Conservation (phyloP, 2,113 vertebrate species). For the Brienomyrus longianalis region DNA sequence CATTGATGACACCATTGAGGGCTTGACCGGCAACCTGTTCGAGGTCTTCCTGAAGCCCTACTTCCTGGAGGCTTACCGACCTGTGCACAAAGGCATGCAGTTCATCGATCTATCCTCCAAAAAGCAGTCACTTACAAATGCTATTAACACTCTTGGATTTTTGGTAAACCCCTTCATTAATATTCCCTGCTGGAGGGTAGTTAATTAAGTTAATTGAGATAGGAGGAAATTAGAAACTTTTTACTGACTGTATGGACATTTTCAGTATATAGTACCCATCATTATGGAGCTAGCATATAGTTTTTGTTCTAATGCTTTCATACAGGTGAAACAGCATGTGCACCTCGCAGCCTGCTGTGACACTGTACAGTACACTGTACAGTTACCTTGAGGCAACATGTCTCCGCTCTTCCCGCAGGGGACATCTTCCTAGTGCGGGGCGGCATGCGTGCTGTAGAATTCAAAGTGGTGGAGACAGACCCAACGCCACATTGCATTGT, state of each 20-base stretch:
- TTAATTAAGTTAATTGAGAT: neutral
- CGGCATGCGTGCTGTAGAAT: slow-evolving; percentile 54
- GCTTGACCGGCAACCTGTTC: slow-evolving; percentile 45
- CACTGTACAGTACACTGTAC: neutral
- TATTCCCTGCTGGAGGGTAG: neutral
- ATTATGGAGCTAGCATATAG: neutral
- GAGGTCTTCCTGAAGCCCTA: slow-evolving; percentile 50
- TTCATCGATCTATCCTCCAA: neutral
- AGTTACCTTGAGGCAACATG: neutral
- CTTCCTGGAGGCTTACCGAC: slow-evolving; percentile 49
- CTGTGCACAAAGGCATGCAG: slow-evolving; percentile 48
- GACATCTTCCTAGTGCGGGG: slow-evolving; percentile 53
- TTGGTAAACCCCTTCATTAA: neutral
- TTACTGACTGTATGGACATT: neutral
- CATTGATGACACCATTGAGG: slow-evolving; percentile 48
- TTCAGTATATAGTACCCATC: neutral
- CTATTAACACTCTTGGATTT: neutral
- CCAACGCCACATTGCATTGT: slow-evolving; percentile 52
- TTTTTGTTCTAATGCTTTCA: neutral
- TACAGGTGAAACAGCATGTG: neutral
- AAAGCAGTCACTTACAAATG: neutral
- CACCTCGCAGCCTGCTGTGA: neutral
- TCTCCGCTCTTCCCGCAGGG: slow-evolving; percentile 26
- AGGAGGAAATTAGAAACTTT: neutral
- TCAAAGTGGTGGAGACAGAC: slow-evolving; percentile 54